A percentile compares a stretch with the other conserved stretches of the same genome.
Conservation (phyloP, 2,797 vertebrate genomes). For the Crenuchus spilurus region DNA sequence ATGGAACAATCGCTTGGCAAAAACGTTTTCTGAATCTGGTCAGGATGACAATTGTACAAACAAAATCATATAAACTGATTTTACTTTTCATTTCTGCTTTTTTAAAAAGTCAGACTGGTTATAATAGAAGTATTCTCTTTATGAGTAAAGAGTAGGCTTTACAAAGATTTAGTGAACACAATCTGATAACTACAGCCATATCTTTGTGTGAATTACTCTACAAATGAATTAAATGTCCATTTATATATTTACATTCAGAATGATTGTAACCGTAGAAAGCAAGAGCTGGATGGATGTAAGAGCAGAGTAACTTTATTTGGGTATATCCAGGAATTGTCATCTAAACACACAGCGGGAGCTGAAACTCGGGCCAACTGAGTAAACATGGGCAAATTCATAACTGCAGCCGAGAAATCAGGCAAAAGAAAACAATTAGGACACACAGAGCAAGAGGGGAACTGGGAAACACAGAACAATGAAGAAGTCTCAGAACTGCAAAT, state of each 20-base stretch:
- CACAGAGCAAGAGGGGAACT: background rate
- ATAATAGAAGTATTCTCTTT: no score
- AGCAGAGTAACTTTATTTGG: background rate
- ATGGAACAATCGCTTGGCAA: background rate
- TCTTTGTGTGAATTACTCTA: no score
- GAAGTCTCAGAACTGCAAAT: background rate
- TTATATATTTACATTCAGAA: background rate
- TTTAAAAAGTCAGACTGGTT: no score
- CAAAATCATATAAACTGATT: no score
- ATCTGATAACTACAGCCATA: no score
- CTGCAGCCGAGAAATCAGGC: background rate
- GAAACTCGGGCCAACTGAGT: background rate
- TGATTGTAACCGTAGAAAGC: background rate
- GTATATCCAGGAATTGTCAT: background rate
- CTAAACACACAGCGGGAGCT: conserved; percentile 1
- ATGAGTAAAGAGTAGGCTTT: no score
- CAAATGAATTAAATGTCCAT: background rate
- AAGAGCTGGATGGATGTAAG: background rate
- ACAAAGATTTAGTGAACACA: no score
- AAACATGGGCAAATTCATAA: background rate
- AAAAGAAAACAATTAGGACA: background rate
- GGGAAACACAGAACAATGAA: background rate
- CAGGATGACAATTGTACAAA: no score
- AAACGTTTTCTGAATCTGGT: background rate
- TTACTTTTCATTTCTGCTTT: no score